Percentiles rank a stretch among this genome's conserved stretches.
phyloP scores from a whole-genome alignment of 2,113 vertebrate species.

The Salvelinus namaycush region DNA sequence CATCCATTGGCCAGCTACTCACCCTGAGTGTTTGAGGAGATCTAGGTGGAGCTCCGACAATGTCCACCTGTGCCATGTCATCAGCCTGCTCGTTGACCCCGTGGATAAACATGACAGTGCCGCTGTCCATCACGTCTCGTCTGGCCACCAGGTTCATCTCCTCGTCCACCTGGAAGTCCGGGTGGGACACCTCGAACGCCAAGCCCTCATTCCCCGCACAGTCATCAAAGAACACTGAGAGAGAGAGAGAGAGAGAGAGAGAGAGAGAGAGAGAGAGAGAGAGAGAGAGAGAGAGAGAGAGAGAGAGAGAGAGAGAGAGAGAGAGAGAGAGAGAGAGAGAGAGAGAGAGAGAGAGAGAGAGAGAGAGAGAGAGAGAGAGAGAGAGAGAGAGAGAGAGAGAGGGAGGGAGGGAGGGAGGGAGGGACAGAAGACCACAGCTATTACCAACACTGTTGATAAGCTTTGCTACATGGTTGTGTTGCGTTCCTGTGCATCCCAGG shows the following conservation, averaged over 20 bases:
- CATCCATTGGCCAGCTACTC: constrained; percentile 20
- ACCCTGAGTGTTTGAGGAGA: constrained; percentile 78
- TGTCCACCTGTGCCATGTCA: constrained; percentile 84
- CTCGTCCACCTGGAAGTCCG: constrained; percentile 82
- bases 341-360: constrained; percentile 2
- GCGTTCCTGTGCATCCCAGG: too few relatives aligned
- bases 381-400: too few relatives aligned
- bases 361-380: background rate
- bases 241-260: constrained; percentile 1
- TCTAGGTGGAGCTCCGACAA: constrained; percentile 71
- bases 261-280: too few relatives aligned
- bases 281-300: too few relatives aligned
- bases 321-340: constrained; percentile 8
- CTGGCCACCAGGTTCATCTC: constrained; percentile 78
- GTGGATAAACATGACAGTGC: constrained; percentile 79
- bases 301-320: constrained; percentile 2
- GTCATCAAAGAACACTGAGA: constrained; percentile 3
- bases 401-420: too few relatives aligned
- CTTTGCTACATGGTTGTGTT: too few relatives aligned
- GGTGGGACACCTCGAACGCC: constrained; percentile 86
- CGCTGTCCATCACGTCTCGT: constrained; percentile 72
- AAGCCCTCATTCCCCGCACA: constrained; percentile 72
- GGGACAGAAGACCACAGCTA: background rate
- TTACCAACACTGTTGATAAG: too few relatives aligned
- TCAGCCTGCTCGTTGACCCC: constrained; percentile 78